phyloP scores from a whole-genome alignment of 2,113 vertebrate genomes.

The Oreochromis niloticus region DNA sequence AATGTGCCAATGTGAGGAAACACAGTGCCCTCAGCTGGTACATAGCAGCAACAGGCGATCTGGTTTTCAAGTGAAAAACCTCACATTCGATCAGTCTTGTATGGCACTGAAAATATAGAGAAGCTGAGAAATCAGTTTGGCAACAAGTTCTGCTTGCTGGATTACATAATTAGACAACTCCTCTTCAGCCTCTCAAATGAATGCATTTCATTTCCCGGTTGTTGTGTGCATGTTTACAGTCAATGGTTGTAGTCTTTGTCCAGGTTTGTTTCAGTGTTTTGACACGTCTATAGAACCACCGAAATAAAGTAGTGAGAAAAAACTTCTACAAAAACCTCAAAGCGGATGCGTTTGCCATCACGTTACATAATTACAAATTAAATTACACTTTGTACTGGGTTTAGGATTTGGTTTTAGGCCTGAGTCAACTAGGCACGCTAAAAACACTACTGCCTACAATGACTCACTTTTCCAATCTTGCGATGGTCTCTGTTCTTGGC shows the following conservation, averaged over 20 bases:
- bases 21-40: constrained; percentile 49
- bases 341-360: not conserved
- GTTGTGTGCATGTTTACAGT: not conserved
- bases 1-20: not conserved
- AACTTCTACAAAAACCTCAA: not conserved
- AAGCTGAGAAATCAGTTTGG: not conserved
- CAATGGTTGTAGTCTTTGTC: not conserved
- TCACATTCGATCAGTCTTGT: not conserved
- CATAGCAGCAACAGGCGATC: not conserved
- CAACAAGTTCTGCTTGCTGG: not conserved
- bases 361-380: not conserved
- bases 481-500: constrained; percentile 94
- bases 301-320: not conserved
- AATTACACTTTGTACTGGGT: not conserved
- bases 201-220: not conserved
- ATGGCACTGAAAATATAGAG: not conserved
- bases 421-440: not conserved
- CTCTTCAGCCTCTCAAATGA: not conserved
- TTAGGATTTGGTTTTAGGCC: not conserved
- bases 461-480: constrained; percentile 90
- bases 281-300: not conserved
- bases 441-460: not conserved
- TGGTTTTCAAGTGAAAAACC: not conserved
- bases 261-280: not conserved
- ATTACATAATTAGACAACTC: not conserved